A percentile compares a stretch with the other conserved stretches of the same genome.
Evolutionary conservation across 2,888 invertebrate species (phyloP).

Genomic region (Thysanoteuthis rhombus): DNA sequence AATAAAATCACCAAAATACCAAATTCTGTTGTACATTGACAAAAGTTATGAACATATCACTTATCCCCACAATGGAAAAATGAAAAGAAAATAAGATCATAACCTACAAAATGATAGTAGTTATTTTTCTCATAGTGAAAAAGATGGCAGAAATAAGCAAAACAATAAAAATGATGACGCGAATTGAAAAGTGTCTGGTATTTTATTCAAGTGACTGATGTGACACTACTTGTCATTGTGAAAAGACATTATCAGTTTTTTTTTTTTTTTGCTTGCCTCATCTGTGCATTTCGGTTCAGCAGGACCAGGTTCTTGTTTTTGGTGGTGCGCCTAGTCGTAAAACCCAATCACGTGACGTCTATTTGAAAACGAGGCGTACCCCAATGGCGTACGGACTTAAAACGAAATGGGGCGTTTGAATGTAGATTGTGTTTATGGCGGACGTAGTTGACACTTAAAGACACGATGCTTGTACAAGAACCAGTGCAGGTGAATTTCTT

Average conservation of each 20-base stretch:
- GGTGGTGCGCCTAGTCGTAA: neutral
- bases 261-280: too few species aligned
- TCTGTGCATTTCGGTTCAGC: neutral
- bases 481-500: constrained; percentile 51
- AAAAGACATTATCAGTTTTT: too few species aligned
- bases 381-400: constrained; percentile 29
- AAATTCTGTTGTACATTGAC: too few species aligned
- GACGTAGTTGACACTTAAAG: constrained; percentile 31
- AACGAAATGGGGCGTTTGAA: constrained; percentile 31
- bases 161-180: neutral
- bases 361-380: constrained; percentile 31
- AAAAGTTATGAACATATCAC: too few species aligned
- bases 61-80: neutral
- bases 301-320: neutral
- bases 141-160: neutral
- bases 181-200: neutral
- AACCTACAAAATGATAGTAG: neutral
- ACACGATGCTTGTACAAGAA: constrained; percentile 55
- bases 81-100: neutral
- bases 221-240: too few species aligned
- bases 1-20: too few species aligned
- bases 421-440: constrained; percentile 17
- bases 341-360: neutral
- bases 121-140: neutral
- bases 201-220: too few species aligned